Evolutionary conservation across 1,140 invertebrate species (phyloP).

Genomic region (Atta colombica): DNA sequence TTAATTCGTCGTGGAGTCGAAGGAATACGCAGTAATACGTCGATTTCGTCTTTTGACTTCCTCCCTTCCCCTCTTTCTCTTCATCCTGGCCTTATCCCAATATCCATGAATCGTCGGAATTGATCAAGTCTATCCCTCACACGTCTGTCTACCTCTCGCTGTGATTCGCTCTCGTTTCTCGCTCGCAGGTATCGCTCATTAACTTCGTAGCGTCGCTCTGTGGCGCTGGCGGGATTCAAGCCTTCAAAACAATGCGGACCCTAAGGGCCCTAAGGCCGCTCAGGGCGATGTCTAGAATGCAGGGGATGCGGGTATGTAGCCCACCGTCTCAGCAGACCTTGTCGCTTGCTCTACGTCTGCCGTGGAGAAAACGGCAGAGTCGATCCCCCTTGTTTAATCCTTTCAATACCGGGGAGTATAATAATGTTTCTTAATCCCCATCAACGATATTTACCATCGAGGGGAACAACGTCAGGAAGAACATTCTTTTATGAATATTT

Average conservation of each 20-base stretch:
- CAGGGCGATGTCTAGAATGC: conserved; percentile 98
- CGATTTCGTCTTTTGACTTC: conserved; percentile 58
- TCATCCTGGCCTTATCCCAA: not conserved
- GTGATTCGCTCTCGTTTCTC: conserved; percentile 87
- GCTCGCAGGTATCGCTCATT: conserved; percentile 96
- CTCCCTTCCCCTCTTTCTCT: not conserved
- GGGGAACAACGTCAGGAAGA: not conserved
- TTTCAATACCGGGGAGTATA: not conserved
- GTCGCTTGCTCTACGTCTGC: conserved; percentile 71
- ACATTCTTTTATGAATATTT: not conserved
- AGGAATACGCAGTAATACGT: conserved; percentile 52
- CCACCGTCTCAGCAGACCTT: conserved; percentile 86
- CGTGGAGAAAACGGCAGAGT: conserved; percentile 39
- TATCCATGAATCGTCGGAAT: conserved; percentile 68
- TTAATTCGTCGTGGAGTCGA: conserved; percentile 55
- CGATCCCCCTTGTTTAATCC: conserved; percentile 17
- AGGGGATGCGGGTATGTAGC: conserved; percentile 98
- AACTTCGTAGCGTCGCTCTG: conserved; percentile 98
- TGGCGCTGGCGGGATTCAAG: conserved; percentile 98
- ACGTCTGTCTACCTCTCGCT: conserved; percentile 78
- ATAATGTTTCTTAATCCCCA: not conserved
- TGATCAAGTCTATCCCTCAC: conserved; percentile 40
- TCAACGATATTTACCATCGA: not conserved
- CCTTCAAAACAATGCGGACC: conserved; percentile 99
- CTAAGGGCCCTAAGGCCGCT: conserved; percentile 97